Evolutionary conservation across 2,113 vertebrate genomes (phyloP).

Genomic region (Agelaius phoeniceus): DNA sequence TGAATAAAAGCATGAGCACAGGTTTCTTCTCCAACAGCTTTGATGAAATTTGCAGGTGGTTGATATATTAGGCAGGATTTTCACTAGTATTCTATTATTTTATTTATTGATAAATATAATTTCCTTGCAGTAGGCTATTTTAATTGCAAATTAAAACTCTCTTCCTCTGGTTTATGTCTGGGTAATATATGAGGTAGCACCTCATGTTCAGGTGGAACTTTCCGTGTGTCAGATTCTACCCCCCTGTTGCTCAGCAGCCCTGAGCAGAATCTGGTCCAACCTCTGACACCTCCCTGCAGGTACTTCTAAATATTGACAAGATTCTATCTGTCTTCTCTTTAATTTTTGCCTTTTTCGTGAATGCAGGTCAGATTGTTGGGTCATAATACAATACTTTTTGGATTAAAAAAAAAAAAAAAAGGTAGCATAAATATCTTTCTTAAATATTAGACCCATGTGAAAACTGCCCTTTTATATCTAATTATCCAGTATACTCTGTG

Average conservation of each 20-base stretch:
- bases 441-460: not conserved
- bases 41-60: not conserved
- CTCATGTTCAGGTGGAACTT: not conserved
- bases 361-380: not conserved
- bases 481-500: not conserved
- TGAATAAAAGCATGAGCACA: not conserved
- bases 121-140: not conserved
- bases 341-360: not conserved
- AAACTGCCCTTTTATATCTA: not conserved
- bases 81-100: not conserved
- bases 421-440: not conserved
- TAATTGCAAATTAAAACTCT: not conserved
- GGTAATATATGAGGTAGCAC: not conserved
- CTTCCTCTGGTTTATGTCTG: not conserved
- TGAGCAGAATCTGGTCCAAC: not conserved
- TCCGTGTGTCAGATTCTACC: not conserved
- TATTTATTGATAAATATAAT: not conserved
- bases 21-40: not conserved
- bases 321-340: not conserved
- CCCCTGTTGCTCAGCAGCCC: not conserved
- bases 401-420: not conserved
- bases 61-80: not conserved
- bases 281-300: not conserved
- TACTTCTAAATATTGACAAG: not conserved
- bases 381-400: not conserved